These are phyloP conservation scores for Brachionus angularis DNA, from an alignment of 1,140 invertebrate genomes.

Conservation along the genomic window DNA sequence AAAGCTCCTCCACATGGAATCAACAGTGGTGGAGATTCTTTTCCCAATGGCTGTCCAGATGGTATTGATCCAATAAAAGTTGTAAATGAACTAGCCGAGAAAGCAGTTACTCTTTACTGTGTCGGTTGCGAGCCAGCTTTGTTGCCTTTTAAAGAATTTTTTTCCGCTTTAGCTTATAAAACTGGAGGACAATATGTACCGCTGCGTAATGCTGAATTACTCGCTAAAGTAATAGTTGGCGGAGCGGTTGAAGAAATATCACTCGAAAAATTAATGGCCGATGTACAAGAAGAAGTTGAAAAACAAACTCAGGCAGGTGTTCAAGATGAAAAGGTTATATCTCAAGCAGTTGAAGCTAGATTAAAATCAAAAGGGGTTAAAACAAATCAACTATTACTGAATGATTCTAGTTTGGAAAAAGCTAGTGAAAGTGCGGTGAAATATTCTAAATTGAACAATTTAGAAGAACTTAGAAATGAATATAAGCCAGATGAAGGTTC, in stretches of 20 bases:
- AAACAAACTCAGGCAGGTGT: conserved; percentile 41
- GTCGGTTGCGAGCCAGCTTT: conserved; percentile 51
- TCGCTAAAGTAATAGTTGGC: conserved; percentile 49
- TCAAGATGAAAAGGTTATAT: not conserved
- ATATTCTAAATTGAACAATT: conserved; percentile 18
- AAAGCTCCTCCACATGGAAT: conserved; percentile 53
- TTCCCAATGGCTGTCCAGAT: conserved; percentile 47
- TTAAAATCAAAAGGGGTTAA: not conserved
- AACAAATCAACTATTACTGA: conserved; percentile 15
- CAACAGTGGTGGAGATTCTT: conserved; percentile 22
- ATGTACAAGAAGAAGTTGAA: conserved; percentile 48
- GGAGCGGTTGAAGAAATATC: conserved; percentile 52
- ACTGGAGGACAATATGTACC: conserved; percentile 54
- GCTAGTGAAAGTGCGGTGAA: not conserved
- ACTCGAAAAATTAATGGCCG: conserved; percentile 49
- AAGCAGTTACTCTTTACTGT: conserved; percentile 50
- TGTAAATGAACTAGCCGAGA: conserved; percentile 48
- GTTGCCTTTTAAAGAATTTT: conserved; percentile 52
- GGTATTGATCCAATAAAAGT: conserved; percentile 50
- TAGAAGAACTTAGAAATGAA: not conserved
- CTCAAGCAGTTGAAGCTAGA: conserved; percentile 14
- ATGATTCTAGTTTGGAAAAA: conserved; percentile 16
- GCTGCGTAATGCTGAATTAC: conserved; percentile 46
- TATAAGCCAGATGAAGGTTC: not conserved
- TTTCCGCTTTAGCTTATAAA: conserved; percentile 49